Evolutionary conservation across 1,140 invertebrate species (phyloP).

Genomic region (Panulirus ornatus): DNA sequence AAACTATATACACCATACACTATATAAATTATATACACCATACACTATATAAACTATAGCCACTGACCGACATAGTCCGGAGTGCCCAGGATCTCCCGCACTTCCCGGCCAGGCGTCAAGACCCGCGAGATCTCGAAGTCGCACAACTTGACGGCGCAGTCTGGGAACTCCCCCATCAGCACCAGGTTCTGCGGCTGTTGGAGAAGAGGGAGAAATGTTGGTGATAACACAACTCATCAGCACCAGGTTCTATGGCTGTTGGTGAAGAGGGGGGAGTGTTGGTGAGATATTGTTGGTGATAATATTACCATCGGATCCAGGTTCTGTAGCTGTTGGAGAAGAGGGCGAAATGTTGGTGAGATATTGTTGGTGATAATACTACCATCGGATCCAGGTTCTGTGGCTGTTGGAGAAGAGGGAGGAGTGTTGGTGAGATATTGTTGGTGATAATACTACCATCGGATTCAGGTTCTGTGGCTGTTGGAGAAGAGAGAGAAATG

Average conservation of each 20-base stretch:
- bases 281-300: background rate
- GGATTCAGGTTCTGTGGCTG: background rate
- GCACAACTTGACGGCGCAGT: conserved; percentile 86
- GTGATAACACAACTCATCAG: background rate
- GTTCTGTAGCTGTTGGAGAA: background rate
- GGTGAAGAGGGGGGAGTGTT: background rate
- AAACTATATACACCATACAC: background rate
- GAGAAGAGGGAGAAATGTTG: background rate
- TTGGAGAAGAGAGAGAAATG: background rate
- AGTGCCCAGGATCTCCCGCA: conserved; percentile 87
- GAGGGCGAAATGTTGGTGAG: background rate
- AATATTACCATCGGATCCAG: background rate
- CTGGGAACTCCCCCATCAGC: conserved; percentile 85
- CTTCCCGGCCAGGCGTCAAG: conserved; percentile 83
- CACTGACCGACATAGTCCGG: conserved; percentile 88
- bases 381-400: background rate
- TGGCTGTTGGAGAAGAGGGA: background rate
- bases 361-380: background rate
- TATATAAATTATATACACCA: conserved; percentile 76
- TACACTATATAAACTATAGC: background rate
- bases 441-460: background rate
- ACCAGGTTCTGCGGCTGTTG: conserved; percentile 87
- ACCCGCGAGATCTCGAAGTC: conserved; percentile 88
- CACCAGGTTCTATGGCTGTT: background rate
- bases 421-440: background rate